These are phyloP conservation scores for Nasua narica DNA, from an alignment of 2,797 vertebrate genomes.

Conservation along the genomic window DNA sequence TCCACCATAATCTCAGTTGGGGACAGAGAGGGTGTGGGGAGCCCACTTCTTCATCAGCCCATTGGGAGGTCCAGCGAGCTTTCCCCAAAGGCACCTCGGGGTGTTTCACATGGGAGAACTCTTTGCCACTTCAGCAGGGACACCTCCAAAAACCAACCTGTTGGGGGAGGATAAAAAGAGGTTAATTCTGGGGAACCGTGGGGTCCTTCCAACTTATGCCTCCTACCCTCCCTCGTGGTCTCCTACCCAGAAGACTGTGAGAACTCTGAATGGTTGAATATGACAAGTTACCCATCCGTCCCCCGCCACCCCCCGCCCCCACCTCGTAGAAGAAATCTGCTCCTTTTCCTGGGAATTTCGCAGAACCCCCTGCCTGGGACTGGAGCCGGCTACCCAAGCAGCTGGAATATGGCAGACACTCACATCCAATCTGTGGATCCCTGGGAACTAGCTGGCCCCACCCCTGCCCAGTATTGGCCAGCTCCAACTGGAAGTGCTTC, in stretches of 20 bases:
- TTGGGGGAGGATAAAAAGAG: slow-evolving; percentile 60
- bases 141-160: slow-evolving; percentile 71
- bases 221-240: neutral
- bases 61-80: slow-evolving; percentile 80
- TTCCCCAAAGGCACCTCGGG: slow-evolving; percentile 70
- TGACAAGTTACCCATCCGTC: neutral
- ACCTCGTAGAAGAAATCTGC: neutral
- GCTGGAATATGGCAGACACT: neutral
- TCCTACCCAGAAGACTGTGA: neutral
- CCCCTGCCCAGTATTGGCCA: neutral
- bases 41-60: slow-evolving; percentile 86
- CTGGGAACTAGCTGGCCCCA: neutral
- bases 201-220: neutral
- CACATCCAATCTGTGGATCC: neutral
- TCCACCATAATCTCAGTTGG: slow-evolving; percentile 70
- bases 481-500: slow-evolving; percentile 38
- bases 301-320: neutral
- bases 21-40: slow-evolving; percentile 82
- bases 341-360: neutral
- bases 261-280: neutral
- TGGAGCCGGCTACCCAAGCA: neutral
- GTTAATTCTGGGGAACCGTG: neutral
- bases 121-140: slow-evolving; percentile 17
- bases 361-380: neutral
- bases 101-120: slow-evolving; percentile 60